phyloP scores from a whole-genome alignment of 2,113 vertebrate genomes.

The Aptenodytes patagonicus region DNA sequence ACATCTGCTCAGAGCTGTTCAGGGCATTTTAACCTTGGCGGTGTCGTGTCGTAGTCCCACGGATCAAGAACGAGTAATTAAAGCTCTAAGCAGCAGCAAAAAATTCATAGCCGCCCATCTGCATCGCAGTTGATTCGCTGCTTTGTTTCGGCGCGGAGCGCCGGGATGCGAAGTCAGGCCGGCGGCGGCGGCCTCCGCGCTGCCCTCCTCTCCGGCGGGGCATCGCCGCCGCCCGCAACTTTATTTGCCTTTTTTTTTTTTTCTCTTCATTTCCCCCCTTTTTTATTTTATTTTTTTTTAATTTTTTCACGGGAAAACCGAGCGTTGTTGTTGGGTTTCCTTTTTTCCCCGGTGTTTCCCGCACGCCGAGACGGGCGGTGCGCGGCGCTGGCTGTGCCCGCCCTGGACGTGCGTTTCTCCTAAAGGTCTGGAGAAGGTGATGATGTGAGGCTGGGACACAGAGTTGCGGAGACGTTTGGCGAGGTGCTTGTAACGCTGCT shows the following conservation, averaged over 20 bases:
- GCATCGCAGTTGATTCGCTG: constrained; percentile 49
- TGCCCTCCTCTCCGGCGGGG: background rate
- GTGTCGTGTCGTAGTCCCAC: constrained; percentile 77
- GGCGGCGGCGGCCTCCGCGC: background rate
- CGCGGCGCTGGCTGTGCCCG: background rate
- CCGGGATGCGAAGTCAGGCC: constrained; percentile 28
- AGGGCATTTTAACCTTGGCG: constrained; percentile 84
- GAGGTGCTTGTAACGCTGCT: background rate
- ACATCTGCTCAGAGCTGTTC: constrained; percentile 81
- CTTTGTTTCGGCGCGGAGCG: constrained; percentile 65
- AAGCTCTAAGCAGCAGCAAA: constrained; percentile 77
- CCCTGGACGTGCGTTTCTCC: background rate
- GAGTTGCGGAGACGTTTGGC: background rate
- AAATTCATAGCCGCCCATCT: constrained; percentile 72
- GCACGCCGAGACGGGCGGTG: background rate
- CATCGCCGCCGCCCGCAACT: background rate
- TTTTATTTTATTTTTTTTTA: background rate
- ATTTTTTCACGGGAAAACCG: background rate
- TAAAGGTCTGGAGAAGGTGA: background rate
- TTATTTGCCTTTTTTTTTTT: background rate
- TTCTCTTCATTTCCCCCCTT: background rate
- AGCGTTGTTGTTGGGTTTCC: background rate
- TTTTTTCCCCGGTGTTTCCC: background rate
- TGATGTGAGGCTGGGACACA: background rate
- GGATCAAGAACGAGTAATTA: constrained; percentile 83